These are phyloP conservation scores for Nycticebus coucang DNA, from an alignment of 2,113 vertebrate species.

Conservation along the genomic window DNA sequence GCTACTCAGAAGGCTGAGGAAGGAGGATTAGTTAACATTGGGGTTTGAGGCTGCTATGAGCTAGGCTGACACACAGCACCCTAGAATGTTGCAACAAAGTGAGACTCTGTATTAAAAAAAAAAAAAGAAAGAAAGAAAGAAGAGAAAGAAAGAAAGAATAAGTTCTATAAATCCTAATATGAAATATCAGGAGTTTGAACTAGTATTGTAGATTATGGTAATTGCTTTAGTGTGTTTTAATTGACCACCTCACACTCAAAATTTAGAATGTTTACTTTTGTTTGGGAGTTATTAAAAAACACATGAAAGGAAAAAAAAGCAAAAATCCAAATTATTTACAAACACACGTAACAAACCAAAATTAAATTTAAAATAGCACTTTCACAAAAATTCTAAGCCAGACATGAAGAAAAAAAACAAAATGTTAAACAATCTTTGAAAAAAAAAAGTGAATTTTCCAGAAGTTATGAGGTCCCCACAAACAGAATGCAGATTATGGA, in stretches of 20 bases:
- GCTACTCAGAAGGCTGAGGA: too few species aligned
- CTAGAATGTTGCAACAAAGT: too few species aligned
- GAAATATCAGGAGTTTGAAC: not conserved
- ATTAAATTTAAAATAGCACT: not conserved
- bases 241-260: not conserved
- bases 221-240: not conserved
- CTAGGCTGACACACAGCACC: too few species aligned
- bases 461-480: not conserved
- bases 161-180: not conserved
- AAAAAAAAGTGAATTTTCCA: not conserved
- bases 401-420: not conserved
- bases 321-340: not conserved
- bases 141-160: not conserved
- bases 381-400: not conserved
- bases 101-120: too few species aligned
- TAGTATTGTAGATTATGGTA: not conserved
- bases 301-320: not conserved
- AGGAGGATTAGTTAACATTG: too few species aligned
- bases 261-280: not conserved
- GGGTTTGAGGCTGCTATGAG: too few species aligned
- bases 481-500: not conserved
- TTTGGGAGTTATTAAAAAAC: not conserved
- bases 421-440: not conserved
- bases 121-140: too few species aligned
- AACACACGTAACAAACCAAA: not conserved